These are phyloP conservation scores for Toxotes chatareus DNA, from an alignment of 2,113 vertebrate species.

Conservation along the genomic window DNA sequence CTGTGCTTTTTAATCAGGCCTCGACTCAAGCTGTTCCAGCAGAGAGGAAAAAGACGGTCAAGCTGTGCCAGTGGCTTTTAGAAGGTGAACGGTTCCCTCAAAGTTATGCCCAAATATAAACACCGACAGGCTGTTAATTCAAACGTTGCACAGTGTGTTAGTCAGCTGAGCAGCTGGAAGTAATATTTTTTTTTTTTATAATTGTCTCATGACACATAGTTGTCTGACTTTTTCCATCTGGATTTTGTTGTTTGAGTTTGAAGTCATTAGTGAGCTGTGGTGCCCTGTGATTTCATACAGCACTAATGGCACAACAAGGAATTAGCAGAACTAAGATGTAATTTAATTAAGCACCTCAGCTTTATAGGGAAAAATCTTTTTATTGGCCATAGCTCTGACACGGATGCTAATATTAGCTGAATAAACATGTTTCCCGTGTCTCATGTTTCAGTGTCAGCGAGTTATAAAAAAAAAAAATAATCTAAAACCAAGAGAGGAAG, in stretches of 20 bases:
- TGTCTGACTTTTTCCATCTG: conserved; percentile 54
- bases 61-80: conserved; percentile 77
- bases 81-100: conserved; percentile 71
- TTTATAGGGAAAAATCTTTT: conserved; percentile 39
- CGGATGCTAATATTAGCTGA: conserved; percentile 63
- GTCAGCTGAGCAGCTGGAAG: conserved; percentile 56
- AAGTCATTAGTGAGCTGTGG: conserved; percentile 66
- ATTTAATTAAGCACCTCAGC: conserved; percentile 61
- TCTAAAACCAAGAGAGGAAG: conserved; percentile 61
- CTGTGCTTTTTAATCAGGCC: conserved; percentile 83
- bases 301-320: conserved; percentile 60
- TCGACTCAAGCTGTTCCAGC: conserved; percentile 80
- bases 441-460: conserved; percentile 54
- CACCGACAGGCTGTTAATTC: conserved; percentile 73
- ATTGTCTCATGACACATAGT: conserved; percentile 61
- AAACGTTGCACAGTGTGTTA: conserved; percentile 68
- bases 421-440: conserved; percentile 69
- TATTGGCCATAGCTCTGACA: conserved; percentile 26
- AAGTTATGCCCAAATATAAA: conserved; percentile 75
- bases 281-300: conserved; percentile 35
- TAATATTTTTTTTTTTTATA: conserved; percentile 34
- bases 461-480: conserved; percentile 53
- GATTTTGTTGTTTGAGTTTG: conserved; percentile 63
- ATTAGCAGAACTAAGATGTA: conserved; percentile 52
- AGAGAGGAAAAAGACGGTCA: conserved; percentile 72